Evolutionary conservation across 2,797 vertebrate species (phyloP), one percentile per base, ranked within the genome.

Genomic region (Podarcis lilfordi): DNA sequence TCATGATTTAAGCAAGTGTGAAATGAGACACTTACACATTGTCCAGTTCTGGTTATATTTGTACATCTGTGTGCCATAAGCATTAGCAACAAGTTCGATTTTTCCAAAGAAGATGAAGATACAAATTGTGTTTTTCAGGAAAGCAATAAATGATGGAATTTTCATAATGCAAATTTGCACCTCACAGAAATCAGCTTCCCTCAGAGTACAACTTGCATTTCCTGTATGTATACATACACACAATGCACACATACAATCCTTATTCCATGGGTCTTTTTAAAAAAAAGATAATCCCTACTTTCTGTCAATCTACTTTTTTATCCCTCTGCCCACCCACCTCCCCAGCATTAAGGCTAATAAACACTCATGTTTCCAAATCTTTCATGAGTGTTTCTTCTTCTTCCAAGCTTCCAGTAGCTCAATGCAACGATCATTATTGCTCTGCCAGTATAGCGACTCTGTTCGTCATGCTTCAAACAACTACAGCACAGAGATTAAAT

Each of bases 401-500:
- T 71, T 85, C 91, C 89, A 10, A 86, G 90, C 90, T 93, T 92
- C 91, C 89, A 81, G 29, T 77, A 87, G 93, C 92, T 96, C 93
- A 93, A 96, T 95, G 93, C 92, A 97, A 95, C 96, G 94, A 94
- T 95, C 95, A 96, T 95, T 95, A 96, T 90, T 95, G 95, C 95
- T 93, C 91, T 66, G 85, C 90, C 89, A 95, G 93, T 74, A 92
- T 74, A 95, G 95, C 89, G 96, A 97, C 97, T 97, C 95, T 95
- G 95, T 94, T 97, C 92, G 94, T 97, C 97, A 97, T 96, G 97
- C 96, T 97, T 96, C 95, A 97, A 96, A 97, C 94, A 96, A 96
- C 96, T 95, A 97, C 96, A 94, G 95, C 93, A 95, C 94, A 88
- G 94, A 97, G 97, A 98, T 98, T 98, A 98, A 98, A 98, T 97